A percentile compares a stretch with the other conserved stretches of the same genome.
Evolutionary conservation across 2,888 invertebrate species (phyloP).

Genomic region (Ophion obscuratus): DNA sequence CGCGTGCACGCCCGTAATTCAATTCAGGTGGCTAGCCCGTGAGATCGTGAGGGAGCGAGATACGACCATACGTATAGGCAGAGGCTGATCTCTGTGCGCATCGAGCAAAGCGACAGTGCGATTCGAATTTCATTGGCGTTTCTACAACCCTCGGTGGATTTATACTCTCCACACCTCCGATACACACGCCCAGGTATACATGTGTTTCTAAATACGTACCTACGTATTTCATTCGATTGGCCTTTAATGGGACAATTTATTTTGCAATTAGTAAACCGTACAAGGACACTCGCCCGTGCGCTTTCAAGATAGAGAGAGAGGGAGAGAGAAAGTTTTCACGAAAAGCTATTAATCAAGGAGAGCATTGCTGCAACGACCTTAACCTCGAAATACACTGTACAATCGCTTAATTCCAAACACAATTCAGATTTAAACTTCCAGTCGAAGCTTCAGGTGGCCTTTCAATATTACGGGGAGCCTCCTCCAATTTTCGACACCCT

Average conservation of each 20-base stretch:
- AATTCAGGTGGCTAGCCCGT: slow-evolving; percentile 51
- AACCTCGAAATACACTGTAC: neutral
- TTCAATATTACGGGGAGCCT: neutral
- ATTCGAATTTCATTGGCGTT: slow-evolving; percentile 53
- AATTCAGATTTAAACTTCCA: neutral
- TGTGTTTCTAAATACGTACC: neutral
- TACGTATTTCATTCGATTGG: slow-evolving; percentile 22
- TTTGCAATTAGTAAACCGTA: slow-evolving; percentile 30
- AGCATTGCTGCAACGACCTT: neutral
- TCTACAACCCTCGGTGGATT: slow-evolving; percentile 37
- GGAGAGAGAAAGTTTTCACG: neutral
- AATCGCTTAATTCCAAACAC: neutral
- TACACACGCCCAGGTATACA: neutral
- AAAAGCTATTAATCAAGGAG: neutral
- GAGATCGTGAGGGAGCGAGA: slow-evolving; percentile 31
- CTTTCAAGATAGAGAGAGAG: neutral
- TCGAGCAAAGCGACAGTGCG: slow-evolving; percentile 18
- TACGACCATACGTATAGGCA: slow-evolving; percentile 14
- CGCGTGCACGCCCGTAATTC: slow-evolving; percentile 62
- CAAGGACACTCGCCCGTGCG: slow-evolving; percentile 11
- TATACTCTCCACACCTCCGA: slow-evolving; percentile 16
- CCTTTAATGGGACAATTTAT: slow-evolving; percentile 42
- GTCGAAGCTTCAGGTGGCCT: neutral
- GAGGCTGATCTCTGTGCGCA: neutral
- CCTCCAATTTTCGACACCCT: neutral